Evolutionary conservation across 2,113 vertebrate genomes (phyloP).

Genomic region (Lepus americanus): DNA sequence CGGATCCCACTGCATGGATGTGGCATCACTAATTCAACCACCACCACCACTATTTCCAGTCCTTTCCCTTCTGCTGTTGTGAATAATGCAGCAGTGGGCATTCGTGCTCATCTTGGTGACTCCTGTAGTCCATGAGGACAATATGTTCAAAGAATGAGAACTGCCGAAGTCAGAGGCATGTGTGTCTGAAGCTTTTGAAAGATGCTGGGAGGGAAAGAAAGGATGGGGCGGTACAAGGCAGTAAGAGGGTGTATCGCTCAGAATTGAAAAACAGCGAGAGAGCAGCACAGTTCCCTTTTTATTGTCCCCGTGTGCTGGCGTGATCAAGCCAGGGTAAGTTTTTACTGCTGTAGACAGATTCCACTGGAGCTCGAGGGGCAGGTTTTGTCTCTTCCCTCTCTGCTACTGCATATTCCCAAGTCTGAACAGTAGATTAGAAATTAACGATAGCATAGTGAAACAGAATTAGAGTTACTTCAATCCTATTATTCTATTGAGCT

Average conservation of each 20-base stretch:
- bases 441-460: background rate
- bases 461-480: background rate
- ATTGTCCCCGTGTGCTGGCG: background rate
- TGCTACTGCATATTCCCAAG: background rate
- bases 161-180: background rate
- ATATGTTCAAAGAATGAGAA: background rate
- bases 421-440: background rate
- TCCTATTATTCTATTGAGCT: background rate
- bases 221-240: background rate
- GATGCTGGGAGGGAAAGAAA: background rate
- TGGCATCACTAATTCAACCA: background rate
- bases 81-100: background rate
- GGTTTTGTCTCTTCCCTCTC: background rate
- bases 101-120: background rate
- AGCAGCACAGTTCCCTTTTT: background rate
- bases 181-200: constrained; percentile 8
- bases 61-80: background rate
- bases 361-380: background rate
- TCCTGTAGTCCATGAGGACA: background rate
- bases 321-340: background rate
- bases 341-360: background rate
- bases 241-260: background rate
- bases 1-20: no score
- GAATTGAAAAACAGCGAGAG: constrained; percentile 23
- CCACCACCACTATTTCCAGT: background rate